Base-by-base conservation (phyloP, 2,113 vertebrate genomes). In the Trichechus manatus region DNA sequence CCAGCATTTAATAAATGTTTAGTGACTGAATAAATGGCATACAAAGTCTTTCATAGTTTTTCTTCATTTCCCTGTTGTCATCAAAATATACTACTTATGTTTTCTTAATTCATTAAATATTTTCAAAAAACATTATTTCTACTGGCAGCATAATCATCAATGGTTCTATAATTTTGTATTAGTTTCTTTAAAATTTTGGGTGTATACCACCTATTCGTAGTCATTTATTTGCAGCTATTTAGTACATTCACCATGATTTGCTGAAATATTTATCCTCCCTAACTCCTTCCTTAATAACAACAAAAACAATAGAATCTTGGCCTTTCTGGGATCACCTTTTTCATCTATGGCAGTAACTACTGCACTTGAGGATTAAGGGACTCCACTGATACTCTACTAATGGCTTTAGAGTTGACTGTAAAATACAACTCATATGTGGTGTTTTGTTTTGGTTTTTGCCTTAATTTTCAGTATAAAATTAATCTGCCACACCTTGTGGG, bases 51-150 rank as follows among this genome's bases (percentile, higher is more conserved):
- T 94, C 78, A 68, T 70, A 61, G 78, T 61, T 89, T 94, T 33
- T 66, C 53, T 83, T 64, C 47, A 78, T 79, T 87, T 95, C 47
- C 50, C 4, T 63, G 6, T 80, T 83, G 31, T 80, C 14, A 27
- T 22, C 47, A 44, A 96, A 97, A 91, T 66, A 72, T 92, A 93
- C 80, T 70, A 36, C 47, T 75, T 50, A 8, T 9, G 68, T 78
- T 80, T 77, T 91, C 64, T 74, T 11, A 93, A 22, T 74, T 87
- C 53, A 72, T 72, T 87, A 88, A 93, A 53, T 91, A 59, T 93
- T 96, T 93, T 75, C 27, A 91, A 90, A 87, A 87, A 93, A 93
- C 5, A 85, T 64, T 50, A 80, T 66, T 93, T 91, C 50, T 89
- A 94, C 84, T 72, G 36, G 42, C 53, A 94, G 36, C 20, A 88